Evolutionary conservation across 2,888 invertebrate species (phyloP).

Genomic region (Carpatolechia fugitivella): DNA sequence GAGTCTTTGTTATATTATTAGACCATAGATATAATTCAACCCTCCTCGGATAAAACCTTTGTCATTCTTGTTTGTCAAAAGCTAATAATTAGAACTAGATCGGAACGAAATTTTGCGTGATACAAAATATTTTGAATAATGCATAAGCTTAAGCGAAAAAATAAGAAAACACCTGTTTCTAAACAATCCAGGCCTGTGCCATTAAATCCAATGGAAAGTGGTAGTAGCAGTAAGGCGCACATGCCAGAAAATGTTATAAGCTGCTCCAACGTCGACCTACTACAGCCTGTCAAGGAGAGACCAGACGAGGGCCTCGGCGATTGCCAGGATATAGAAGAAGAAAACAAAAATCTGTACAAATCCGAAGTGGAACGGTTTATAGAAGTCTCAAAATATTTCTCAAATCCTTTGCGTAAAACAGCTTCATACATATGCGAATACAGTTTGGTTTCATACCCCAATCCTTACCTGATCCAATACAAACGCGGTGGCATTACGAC

Average conservation of each 20-base stretch:
- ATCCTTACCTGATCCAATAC: conserved; percentile 51
- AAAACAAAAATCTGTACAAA: conserved; percentile 39
- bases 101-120: no score
- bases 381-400: conserved; percentile 68
- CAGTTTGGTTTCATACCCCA: conserved; percentile 57
- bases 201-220: neutral
- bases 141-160: neutral
- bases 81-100: no score
- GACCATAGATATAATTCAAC: no score
- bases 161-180: neutral
- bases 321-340: neutral
- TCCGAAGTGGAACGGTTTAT: conserved; percentile 60
- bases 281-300: conserved; percentile 35
- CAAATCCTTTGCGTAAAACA: conserved; percentile 60
- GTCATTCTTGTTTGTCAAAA: no score
- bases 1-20: no score
- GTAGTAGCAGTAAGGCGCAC: neutral
- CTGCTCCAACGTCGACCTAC: neutral
- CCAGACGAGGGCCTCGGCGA: neutral
- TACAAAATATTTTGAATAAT: no score
- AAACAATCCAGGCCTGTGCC: neutral
- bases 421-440: conserved; percentile 66
- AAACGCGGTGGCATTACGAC: conserved; percentile 54
- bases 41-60: no score
- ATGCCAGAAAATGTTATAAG: neutral